A percentile compares a stretch with the other conserved stretches of the same genome.
phyloP scores from a whole-genome alignment of 2,113 vertebrate species.

The Ameiurus melas region DNA sequence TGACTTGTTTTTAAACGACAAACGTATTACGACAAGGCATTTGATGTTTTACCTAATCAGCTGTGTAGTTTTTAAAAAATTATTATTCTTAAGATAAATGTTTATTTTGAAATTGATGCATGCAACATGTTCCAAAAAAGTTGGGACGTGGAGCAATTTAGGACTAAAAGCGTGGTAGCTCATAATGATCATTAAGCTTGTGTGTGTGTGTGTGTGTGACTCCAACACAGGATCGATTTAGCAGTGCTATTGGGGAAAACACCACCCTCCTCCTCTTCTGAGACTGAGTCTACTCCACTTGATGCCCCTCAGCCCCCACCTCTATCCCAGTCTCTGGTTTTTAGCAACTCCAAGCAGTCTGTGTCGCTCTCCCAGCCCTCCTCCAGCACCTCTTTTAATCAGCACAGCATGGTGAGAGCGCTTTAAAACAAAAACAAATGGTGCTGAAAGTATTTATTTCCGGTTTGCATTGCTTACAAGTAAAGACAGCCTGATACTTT shows the following conservation, averaged over 20 bases:
- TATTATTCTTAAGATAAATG: too few species aligned
- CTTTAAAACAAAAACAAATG: too few species aligned
- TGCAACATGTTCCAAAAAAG: too few species aligned
- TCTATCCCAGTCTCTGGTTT: slow-evolving; percentile 90
- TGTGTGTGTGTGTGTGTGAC: not conserved
- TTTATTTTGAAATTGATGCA: too few species aligned
- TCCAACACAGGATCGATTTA: slow-evolving; percentile 84
- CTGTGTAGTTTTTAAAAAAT: too few species aligned
- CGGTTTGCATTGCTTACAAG: too few species aligned
- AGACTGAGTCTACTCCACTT: slow-evolving; percentile 82
- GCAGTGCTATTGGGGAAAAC: slow-evolving; percentile 96
- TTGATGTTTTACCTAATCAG: too few species aligned
- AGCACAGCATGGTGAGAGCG: slow-evolving; percentile 89
- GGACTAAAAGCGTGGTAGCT: not conserved
- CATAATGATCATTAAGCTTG: not conserved
- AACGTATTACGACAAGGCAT: too few species aligned
- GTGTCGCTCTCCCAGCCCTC: slow-evolving; percentile 79
- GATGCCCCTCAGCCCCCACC: slow-evolving; percentile 84
- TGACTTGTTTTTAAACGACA: too few species aligned
- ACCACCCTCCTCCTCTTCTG: slow-evolving; percentile 86
- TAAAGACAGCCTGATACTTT: too few species aligned
- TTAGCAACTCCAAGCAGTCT: slow-evolving; percentile 95
- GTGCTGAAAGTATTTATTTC: too few species aligned
- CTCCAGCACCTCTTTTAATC: slow-evolving; percentile 80
- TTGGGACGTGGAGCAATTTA: too few species aligned